Conservation (phyloP, 2,888 invertebrate genomes). For the Conchocele bisecta region DNA sequence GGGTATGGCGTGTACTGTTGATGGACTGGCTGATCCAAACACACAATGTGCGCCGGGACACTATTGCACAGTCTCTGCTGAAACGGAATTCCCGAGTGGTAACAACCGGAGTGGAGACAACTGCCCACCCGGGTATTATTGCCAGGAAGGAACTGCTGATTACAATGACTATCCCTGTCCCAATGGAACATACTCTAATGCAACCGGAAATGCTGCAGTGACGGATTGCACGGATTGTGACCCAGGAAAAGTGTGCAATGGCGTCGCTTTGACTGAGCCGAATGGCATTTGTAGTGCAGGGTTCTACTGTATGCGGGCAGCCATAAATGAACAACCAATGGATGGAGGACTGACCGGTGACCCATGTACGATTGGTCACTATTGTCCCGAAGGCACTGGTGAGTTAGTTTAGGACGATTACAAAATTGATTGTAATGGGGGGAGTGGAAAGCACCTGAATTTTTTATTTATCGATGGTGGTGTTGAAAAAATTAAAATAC, state of each 20-base stretch:
- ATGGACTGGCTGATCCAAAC: conserved; percentile 71
- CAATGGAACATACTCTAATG: conserved; percentile 79
- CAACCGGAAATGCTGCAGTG: conserved; percentile 67
- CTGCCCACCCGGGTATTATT: conserved; percentile 80
- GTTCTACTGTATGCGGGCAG: conserved; percentile 77
- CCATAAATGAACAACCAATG: conserved; percentile 74
- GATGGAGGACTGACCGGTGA: conserved; percentile 80
- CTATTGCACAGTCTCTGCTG: conserved; percentile 74
- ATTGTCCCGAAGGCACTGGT: conserved; percentile 79
- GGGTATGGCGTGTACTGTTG: conserved; percentile 78
- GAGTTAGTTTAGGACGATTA: too few relatives aligned
- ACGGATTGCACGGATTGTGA: conserved; percentile 77
- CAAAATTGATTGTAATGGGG: too few relatives aligned
- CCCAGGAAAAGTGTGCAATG: conserved; percentile 77
- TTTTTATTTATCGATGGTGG: too few relatives aligned
- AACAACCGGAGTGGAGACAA: conserved; percentile 71
- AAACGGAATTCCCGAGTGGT: conserved; percentile 63
- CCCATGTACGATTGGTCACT: conserved; percentile 75
- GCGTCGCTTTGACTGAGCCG: conserved; percentile 73
- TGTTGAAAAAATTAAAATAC: too few relatives aligned
- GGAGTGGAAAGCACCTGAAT: too few relatives aligned
- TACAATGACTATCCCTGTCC: conserved; percentile 74
- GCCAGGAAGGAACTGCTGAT: conserved; percentile 73
- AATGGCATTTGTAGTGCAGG: conserved; percentile 78
- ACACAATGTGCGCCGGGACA: conserved; percentile 75